These are phyloP conservation scores for Caradrina kadenii DNA, from an alignment of 2,888 invertebrate species.

Conservation along the genomic window DNA sequence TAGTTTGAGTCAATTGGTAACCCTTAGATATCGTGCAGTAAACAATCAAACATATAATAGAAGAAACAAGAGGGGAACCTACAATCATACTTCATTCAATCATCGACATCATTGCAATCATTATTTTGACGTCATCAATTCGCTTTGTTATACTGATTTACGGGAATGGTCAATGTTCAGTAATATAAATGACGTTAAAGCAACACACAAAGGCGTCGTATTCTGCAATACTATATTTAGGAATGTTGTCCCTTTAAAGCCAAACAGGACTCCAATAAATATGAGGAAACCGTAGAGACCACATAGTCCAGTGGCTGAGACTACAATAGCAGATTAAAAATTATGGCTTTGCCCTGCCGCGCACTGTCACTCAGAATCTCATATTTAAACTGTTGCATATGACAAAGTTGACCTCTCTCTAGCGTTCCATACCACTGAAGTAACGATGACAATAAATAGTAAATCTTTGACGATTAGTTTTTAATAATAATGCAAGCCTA, in stretches of 20 bases:
- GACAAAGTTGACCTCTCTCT: neutral
- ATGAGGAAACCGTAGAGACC: constrained; percentile 35
- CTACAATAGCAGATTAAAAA: constrained; percentile 52
- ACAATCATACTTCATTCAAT: constrained; percentile 33
- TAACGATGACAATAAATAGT: neutral
- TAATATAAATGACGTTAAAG: neutral
- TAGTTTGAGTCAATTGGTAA: constrained; percentile 8
- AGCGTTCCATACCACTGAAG: neutral
- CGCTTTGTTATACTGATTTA: constrained; percentile 26
- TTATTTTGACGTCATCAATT: constrained; percentile 25
- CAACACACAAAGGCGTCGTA: neutral
- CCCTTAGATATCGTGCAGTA: constrained; percentile 4
- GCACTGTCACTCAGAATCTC: constrained; percentile 30
- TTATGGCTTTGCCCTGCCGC: constrained; percentile 31
- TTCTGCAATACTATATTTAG: constrained; percentile 14
- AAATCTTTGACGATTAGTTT: neutral
- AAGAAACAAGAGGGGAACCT: constrained; percentile 33
- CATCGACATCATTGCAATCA: constrained; percentile 36
- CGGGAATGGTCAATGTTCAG: constrained; percentile 29
- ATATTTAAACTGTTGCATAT: constrained; percentile 19
- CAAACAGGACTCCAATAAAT: constrained; percentile 31
- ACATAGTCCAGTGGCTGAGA: constrained; percentile 50
- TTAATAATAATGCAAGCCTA: no score
- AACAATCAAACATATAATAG: constrained; percentile 21
- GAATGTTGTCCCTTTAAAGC: constrained; percentile 16